Base-by-base conservation (phyloP, 2,797 vertebrate genomes). In the Scomberomorus guttatus region DNA sequence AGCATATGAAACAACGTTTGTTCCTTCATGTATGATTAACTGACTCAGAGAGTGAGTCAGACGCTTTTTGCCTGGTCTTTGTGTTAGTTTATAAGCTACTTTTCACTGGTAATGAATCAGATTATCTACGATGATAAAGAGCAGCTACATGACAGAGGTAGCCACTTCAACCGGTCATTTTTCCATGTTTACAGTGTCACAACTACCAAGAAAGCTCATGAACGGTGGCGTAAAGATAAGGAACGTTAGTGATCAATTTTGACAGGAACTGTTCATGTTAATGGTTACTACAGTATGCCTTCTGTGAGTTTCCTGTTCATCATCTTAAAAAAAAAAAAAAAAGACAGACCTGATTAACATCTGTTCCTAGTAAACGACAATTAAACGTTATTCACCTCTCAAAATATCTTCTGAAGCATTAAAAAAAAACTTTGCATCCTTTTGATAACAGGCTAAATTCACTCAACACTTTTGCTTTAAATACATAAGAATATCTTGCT, bases 1-100 rank as follows among this genome's bases (percentile, higher is more conserved):
- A 54, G 22, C 37, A 59, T 3, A 75, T 69, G 66, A 84, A 71
- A 59, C 75, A 20, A 9, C 44, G 56, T 56, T 87, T 73, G 73
- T 81, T 87, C 81, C 76, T 65, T 60, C 75, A 66, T 55, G 57
- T 71, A 14, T 60, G 71, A 75, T 77, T 69, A 34, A 64, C 5
- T 62, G 82, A 91, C 54, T 90, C 83, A 29, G 48, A 11, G 58
- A 13, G 72, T 50, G 83, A 89, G 70, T 90, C 89, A 87, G 62
- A 18, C 1, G 15, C 18, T 6, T 25, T 46, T 52, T 64, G 69
- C 56, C 63, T 52, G 67, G 15, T 59, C 50, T 64, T 25, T 52
- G 25, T 59, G 29, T 22, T 20, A 1, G 24, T 14, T 72, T 66
- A 51, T 58, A 14, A 8, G 11, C 10, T 55, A 48, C 27, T 62